Evolutionary conservation across 2,797 vertebrate genomes (phyloP), one percentile per base, ranked within the genome.

Genomic region (Syngnathus rostellatus): DNA sequence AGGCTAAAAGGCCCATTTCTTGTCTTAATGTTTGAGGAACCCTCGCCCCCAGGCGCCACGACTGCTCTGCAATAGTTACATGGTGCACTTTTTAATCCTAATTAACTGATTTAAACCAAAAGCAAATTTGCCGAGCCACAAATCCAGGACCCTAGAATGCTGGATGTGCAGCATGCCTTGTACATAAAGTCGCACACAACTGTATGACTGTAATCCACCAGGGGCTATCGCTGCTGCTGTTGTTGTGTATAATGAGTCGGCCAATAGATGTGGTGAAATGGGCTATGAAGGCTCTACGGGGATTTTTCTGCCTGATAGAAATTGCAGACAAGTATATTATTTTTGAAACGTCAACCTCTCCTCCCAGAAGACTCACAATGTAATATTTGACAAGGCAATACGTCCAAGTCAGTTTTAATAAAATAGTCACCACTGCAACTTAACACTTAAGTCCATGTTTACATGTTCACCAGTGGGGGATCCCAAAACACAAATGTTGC

Each of bases 61-160:
- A 59, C 25, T 37, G 55, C 4, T 57, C 14, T 31, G 6, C 16
- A 2, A 6, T 12, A 50, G 19, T 51, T 51, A 51, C 19, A 51
- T 21, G 50, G 8, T 51, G 8, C 31, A 58, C 37, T 58, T 31
- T 17, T 31, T 17, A 16, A 37, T 19, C 8, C 19, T 38, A 51
- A 51, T n/a, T 19, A 51, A 6, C 8, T 21, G 19, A 51, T 53
- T 39, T n/a, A n/a, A 40, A 59, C 37, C 59, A 68, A 58, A 14
- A 61, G 16, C 8, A 50, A 68, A 63, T 31, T 70, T 11, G 50
- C 64, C 67, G 37, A 57, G n/a, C 40, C 40, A 21, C 73, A 67
- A 68, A 72, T 74, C 69, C 74, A 8, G 61, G 74, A 53, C 70
- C 61, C 68, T 43, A 38, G 41, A 66, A 59, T 55, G 70, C 31